Evolutionary conservation across 2,888 invertebrate genomes (phyloP).

Genomic region (Drosophila robusta): DNA sequence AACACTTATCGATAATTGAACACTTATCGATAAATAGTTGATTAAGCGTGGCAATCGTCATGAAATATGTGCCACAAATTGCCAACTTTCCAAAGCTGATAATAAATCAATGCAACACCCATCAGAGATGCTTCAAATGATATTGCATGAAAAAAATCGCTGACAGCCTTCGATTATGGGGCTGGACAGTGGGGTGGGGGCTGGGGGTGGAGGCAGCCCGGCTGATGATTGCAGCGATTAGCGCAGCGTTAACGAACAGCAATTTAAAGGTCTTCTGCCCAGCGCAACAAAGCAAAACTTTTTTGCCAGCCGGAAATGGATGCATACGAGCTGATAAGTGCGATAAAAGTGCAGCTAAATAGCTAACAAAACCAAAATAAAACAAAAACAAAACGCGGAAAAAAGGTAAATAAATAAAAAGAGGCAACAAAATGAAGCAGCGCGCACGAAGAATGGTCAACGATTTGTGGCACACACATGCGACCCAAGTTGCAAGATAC

Average conservation of each 20-base stretch:
- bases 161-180: slow-evolving; percentile 33
- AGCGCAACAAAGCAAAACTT: slow-evolving; percentile 34
- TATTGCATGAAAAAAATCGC: slow-evolving; percentile 45
- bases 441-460: slow-evolving; percentile 36
- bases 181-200: too few species aligned
- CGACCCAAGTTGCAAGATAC: slow-evolving; percentile 27
- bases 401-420: not conserved
- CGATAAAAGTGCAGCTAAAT: slow-evolving; percentile 53
- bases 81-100: slow-evolving; percentile 39
- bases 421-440: slow-evolving; percentile 34
- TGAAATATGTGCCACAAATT: slow-evolving; percentile 28
- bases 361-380: not conserved
- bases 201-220: too few species aligned
- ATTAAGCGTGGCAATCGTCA: slow-evolving; percentile 22
- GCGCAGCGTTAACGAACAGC: slow-evolving; percentile 46
- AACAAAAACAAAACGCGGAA: too few species aligned
- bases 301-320: slow-evolving; percentile 51
- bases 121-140: slow-evolving; percentile 36
- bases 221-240: slow-evolving; percentile 33
- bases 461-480: slow-evolving; percentile 46
- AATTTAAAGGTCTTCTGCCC: slow-evolving; percentile 14
- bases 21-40: slow-evolving; percentile 17
- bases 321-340: slow-evolving; percentile 52
- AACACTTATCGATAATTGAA: slow-evolving; percentile 19
- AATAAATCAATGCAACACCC: slow-evolving; percentile 44